Evolutionary conservation across 2,888 invertebrate species (phyloP).

Genomic region (Xanthia togata): DNA sequence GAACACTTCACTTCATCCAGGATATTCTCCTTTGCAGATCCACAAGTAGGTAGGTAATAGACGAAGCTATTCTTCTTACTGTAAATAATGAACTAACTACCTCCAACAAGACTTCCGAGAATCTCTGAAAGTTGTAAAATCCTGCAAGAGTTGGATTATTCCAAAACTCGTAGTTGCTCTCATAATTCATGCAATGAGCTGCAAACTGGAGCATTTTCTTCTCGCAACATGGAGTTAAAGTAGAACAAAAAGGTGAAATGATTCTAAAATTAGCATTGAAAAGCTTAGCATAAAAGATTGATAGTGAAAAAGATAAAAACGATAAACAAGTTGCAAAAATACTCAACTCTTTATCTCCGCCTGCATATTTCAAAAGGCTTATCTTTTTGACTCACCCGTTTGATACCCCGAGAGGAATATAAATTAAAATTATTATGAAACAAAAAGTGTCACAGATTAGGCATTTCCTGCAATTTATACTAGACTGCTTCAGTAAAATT

Average conservation of each 20-base stretch:
- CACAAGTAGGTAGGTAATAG: neutral
- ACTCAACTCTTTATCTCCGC: conserved; percentile 62
- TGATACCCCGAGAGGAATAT: conserved; percentile 54
- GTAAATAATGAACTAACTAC: conserved; percentile 54
- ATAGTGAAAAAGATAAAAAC: conserved; percentile 50
- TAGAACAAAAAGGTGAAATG: conserved; percentile 19
- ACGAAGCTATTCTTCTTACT: conserved; percentile 25
- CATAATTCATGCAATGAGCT: conserved; percentile 55
- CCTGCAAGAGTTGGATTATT: conserved; percentile 57
- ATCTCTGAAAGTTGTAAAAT: conserved; percentile 39
- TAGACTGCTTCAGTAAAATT: conserved; percentile 12
- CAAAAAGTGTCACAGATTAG: conserved; percentile 56
- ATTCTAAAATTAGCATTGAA: conserved; percentile 29
- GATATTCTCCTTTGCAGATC: neutral
- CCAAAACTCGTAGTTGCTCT: conserved; percentile 49
- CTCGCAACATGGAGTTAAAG: conserved; percentile 8
- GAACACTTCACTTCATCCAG: neutral
- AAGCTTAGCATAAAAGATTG: conserved; percentile 45
- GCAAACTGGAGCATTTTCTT: conserved; percentile 37
- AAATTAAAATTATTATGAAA: conserved; percentile 57
- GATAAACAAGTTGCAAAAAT: conserved; percentile 62
- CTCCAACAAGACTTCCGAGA: conserved; percentile 39
- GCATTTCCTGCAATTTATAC: conserved; percentile 35
- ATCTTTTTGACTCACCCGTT: conserved; percentile 58
- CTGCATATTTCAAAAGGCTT: conserved; percentile 64